Percentiles rank a stretch among this genome's conserved stretches.
Evolutionary conservation across 2,888 invertebrate genomes (phyloP).

Genomic region (Timema cristinae): DNA sequence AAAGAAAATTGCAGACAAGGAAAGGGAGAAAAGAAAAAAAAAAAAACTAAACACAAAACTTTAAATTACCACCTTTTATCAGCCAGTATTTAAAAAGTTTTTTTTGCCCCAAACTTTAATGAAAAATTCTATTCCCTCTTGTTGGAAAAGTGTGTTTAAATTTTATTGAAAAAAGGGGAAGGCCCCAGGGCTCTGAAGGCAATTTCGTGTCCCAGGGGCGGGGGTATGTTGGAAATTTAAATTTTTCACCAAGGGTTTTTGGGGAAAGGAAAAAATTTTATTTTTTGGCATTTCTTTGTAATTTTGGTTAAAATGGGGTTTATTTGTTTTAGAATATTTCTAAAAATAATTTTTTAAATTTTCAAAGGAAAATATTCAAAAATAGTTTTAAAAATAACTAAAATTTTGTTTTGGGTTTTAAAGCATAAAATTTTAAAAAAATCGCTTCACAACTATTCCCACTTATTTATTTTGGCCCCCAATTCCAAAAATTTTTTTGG

Average conservation of each 20-base stretch:
- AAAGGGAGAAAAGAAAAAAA: slow-evolving; percentile 58
- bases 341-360: too few relatives aligned
- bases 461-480: too few relatives aligned
- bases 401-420: too few relatives aligned
- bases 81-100: slow-evolving; percentile 46
- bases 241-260: slow-evolving; percentile 89
- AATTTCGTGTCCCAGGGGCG: slow-evolving; percentile 91
- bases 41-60: slow-evolving; percentile 57
- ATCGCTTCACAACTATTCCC: too few relatives aligned
- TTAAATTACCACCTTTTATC: slow-evolving; percentile 37
- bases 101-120: slow-evolving; percentile 68
- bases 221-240: slow-evolving; percentile 89
- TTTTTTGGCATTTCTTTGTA: background rate
- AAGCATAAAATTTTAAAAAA: too few relatives aligned
- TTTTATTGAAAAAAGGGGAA: slow-evolving; percentile 91
- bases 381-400: too few relatives aligned
- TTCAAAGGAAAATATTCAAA: too few relatives aligned
- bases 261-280: slow-evolving; percentile 68
- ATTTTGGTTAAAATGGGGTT: background rate
- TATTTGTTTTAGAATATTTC: background rate
- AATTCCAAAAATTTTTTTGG: too few relatives aligned
- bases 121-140: slow-evolving; percentile 85
- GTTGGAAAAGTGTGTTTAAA: slow-evolving; percentile 89
- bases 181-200: slow-evolving; percentile 92
- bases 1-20: slow-evolving; percentile 61